Evolutionary conservation across 2,113 vertebrate genomes (phyloP).

Genomic region (Neotragus moschatus): DNA sequence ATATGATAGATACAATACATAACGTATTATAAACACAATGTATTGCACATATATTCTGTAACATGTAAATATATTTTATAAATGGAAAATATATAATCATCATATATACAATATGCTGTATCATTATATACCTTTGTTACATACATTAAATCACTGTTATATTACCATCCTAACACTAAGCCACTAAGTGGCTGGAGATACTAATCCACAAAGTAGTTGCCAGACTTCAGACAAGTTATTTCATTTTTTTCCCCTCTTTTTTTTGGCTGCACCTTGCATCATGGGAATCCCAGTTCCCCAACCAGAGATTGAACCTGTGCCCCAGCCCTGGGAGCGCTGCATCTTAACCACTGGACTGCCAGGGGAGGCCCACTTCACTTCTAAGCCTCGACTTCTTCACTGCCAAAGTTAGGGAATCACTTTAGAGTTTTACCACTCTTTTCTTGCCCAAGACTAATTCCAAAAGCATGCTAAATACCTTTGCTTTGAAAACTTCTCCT

Average conservation of each 20-base stretch:
- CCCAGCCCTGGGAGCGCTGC: neutral
- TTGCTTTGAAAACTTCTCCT: neutral
- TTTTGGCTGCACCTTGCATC: neutral
- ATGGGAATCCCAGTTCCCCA: neutral
- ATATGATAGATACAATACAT: neutral
- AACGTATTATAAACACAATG: neutral
- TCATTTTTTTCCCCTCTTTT: neutral
- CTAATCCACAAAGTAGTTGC: neutral
- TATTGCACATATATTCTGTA: neutral
- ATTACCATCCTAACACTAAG: neutral
- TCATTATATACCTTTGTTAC: neutral
- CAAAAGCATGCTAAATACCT: neutral
- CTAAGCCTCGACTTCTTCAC: neutral
- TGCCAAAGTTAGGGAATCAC: neutral
- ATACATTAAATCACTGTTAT: rapidly evolving
- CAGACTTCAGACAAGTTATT: neutral
- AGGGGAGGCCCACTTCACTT: neutral
- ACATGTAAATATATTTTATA: neutral
- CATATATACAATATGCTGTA: rapidly evolving
- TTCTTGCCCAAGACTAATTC: neutral
- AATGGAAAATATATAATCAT: neutral
- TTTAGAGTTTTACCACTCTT: neutral
- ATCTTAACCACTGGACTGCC: neutral
- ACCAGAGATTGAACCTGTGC: neutral
- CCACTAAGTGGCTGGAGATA: neutral